A percentile compares a stretch with the other conserved stretches of the same genome.
Conservation (phyloP, 2,797 vertebrate genomes). For the Lindbergichthys nudifrons region DNA sequence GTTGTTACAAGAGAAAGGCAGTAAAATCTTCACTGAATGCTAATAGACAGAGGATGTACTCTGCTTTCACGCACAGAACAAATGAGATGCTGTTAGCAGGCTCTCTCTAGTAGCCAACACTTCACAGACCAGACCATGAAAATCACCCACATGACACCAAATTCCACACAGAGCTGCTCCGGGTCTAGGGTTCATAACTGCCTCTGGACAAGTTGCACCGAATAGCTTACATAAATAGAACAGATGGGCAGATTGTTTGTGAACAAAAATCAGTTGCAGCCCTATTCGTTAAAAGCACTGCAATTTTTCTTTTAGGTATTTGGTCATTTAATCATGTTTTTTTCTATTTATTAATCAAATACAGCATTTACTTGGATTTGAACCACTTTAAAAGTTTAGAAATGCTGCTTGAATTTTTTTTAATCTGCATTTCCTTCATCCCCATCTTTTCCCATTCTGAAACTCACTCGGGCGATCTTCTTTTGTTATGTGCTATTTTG, state of each 20-base stretch:
- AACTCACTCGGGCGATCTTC: neutral
- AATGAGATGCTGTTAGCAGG: neutral
- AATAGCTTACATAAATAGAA: neutral
- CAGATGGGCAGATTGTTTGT: neutral
- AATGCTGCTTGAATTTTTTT: neutral
- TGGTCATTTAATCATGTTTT: neutral
- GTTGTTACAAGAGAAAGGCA: neutral
- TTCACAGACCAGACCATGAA: neutral
- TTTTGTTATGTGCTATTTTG: neutral
- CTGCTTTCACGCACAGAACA: neutral
- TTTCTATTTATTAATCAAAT: neutral
- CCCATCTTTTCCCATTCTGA: no score
- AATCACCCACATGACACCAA: neutral
- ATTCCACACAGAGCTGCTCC: neutral
- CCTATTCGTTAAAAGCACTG: neutral
- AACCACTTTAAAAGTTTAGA: neutral
- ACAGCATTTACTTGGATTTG: neutral
- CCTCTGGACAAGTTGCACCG: neutral
- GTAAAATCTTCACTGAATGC: neutral
- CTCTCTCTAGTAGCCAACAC: neutral
- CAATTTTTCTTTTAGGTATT: no score
- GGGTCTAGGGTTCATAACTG: neutral
- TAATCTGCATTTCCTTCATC: no score
- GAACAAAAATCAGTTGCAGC: neutral
- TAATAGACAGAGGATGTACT: neutral